Evolutionary conservation across 2,113 vertebrate species (phyloP).

Genomic region (Chinchilla lanigera): DNA sequence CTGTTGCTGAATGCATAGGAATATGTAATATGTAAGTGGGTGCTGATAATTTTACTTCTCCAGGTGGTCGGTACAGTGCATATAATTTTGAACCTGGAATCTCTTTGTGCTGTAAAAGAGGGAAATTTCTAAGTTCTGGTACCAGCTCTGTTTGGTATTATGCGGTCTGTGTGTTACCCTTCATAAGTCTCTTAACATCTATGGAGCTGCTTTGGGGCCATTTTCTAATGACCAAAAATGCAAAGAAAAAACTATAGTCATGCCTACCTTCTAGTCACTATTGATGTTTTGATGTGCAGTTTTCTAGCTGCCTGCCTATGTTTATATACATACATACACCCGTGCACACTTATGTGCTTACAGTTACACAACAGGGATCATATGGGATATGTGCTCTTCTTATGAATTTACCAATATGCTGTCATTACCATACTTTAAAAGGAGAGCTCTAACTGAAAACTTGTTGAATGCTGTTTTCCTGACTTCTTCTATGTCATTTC

Average conservation of each 20-base stretch:
- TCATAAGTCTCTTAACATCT: background rate
- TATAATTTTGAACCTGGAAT: background rate
- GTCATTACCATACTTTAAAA: background rate
- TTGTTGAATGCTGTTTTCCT: background rate
- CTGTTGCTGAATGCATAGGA: background rate
- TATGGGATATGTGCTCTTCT: background rate
- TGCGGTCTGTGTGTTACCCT: background rate
- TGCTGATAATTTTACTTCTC: background rate
- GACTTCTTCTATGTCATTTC: background rate
- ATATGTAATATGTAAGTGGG: background rate
- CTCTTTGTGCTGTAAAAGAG: background rate
- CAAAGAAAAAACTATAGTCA: slow-evolving; percentile 34
- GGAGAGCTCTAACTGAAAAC: background rate
- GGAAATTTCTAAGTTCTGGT: background rate
- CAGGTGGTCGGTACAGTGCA: background rate
- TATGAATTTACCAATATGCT: background rate
- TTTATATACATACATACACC: background rate
- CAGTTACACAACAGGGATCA: background rate
- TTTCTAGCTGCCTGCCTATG: background rate
- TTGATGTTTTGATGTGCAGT: slow-evolving; percentile 3
- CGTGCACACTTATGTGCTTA: background rate
- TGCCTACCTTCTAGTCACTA: background rate
- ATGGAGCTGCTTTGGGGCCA: background rate
- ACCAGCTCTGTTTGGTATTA: background rate
- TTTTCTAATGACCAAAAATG: slow-evolving; percentile 10